A percentile compares a stretch with the other conserved stretches of the same genome.
These are phyloP conservation scores for Sepioteuthis lessoniana DNA, from an alignment of 2,888 invertebrate genomes.

Conservation along the genomic window DNA sequence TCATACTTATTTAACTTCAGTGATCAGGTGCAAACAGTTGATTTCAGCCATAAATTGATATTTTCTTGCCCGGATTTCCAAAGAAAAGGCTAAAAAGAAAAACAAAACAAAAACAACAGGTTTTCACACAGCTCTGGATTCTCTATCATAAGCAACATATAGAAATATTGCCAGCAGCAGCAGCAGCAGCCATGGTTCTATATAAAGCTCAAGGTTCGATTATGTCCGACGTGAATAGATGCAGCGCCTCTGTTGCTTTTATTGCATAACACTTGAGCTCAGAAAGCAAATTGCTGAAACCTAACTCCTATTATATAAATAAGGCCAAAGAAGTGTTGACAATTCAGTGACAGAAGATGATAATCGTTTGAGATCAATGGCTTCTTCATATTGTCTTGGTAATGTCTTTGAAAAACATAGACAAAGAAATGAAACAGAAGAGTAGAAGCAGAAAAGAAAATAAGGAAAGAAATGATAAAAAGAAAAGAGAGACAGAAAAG, in stretches of 20 bases:
- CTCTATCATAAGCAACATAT: neutral
- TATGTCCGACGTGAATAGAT: neutral
- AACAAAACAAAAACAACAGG: no score
- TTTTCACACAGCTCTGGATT: neutral
- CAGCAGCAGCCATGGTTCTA: neutral
- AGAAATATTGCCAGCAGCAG: no score
- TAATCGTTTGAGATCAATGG: neutral
- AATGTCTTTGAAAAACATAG: neutral
- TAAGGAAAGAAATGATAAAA: neutral
- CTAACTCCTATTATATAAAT: slow-evolving; percentile 3
- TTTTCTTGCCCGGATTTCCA: neutral
- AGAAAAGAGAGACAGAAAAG: neutral
- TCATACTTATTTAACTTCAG: no score
- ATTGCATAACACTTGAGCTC: slow-evolving; percentile 17
- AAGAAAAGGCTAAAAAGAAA: neutral
- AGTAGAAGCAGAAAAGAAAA: neutral
- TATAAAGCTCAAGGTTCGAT: neutral
- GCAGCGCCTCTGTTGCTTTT: neutral
- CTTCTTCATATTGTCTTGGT: slow-evolving; percentile 5
- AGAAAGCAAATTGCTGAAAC: slow-evolving; percentile 18
- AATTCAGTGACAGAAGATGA: neutral
- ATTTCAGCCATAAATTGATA: no score
- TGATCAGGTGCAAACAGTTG: no score
- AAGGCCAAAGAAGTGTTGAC: neutral
- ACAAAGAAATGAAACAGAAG: neutral